A percentile compares a stretch with the other conserved stretches of the same genome.
phyloP scores from a whole-genome alignment of 2,113 vertebrate species.

The Embiotoca jacksoni region DNA sequence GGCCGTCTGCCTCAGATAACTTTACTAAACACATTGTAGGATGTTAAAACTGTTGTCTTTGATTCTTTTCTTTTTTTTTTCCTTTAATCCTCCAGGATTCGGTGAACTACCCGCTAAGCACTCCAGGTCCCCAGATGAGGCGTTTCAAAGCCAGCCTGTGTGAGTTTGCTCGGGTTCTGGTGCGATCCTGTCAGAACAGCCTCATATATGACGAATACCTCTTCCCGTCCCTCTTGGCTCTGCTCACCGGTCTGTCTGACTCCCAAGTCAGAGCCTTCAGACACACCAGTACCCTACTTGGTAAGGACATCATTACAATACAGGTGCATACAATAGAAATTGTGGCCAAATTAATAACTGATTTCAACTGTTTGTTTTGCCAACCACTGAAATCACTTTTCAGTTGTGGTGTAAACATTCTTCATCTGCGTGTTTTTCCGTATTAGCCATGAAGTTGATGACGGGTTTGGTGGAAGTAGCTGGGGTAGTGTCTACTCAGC shows the following conservation, averaged over 20 bases:
- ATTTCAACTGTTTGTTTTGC: background rate
- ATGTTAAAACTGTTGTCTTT: background rate
- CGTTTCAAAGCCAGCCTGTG: conserved; percentile 85
- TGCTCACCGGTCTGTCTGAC: conserved; percentile 90
- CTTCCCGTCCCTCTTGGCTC: conserved; percentile 85
- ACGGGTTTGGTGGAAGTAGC: conserved; percentile 81
- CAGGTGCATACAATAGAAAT: background rate
- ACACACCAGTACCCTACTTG: conserved; percentile 91
- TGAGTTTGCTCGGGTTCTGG: conserved; percentile 84
- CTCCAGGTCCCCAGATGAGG: conserved; percentile 79
- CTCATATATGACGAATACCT: conserved; percentile 88
- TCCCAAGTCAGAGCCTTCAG: conserved; percentile 93
- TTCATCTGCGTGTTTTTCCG: conserved; percentile 9
- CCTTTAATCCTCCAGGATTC: conserved; percentile 81
- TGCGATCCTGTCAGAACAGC: conserved; percentile 84
- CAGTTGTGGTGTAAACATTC: background rate
- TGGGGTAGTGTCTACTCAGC: conserved; percentile 71
- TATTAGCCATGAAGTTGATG: conserved; percentile 84
- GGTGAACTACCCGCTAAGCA: conserved; percentile 85
- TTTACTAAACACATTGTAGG: background rate
- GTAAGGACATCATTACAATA: conserved; percentile 73
- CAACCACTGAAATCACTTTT: background rate
- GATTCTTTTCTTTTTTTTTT: conserved; percentile 7
- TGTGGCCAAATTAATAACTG: background rate
- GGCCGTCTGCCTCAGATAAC: background rate